These are phyloP conservation scores for Chromoteleia sp. DNA, from an alignment of 2,888 invertebrate genomes.

Conservation along the genomic window DNA sequence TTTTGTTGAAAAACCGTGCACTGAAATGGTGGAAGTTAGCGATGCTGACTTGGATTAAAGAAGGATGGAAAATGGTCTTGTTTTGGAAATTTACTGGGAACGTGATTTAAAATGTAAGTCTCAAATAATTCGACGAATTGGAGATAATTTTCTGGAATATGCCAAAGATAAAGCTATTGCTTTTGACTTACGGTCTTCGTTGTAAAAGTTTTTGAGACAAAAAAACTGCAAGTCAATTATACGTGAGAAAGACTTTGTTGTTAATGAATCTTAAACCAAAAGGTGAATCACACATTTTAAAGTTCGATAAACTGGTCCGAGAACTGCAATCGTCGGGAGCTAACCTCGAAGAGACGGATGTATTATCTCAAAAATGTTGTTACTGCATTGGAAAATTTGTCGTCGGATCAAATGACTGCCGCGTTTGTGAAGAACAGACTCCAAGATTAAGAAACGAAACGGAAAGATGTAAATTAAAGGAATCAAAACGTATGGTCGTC, in stretches of 20 bases:
- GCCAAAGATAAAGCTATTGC: constrained; percentile 72
- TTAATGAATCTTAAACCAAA: constrained; percentile 55
- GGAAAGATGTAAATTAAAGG: neutral
- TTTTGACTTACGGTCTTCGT: constrained; percentile 71
- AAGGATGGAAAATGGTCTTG: no score
- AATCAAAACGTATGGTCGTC: neutral
- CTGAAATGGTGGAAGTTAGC: constrained; percentile 23
- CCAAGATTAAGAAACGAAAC: constrained; percentile 42
- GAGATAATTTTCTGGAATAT: constrained; percentile 75
- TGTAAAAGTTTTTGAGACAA: constrained; percentile 71
- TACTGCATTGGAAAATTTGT: constrained; percentile 68
- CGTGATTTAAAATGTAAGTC: constrained; percentile 72
- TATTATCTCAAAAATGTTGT: constrained; percentile 73
- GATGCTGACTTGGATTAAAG: no score
- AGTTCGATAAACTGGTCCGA: constrained; percentile 67
- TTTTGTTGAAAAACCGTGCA: constrained; percentile 36
- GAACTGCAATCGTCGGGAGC: constrained; percentile 72
- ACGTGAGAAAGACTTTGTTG: constrained; percentile 71
- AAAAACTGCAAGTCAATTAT: constrained; percentile 75
- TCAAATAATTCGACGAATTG: constrained; percentile 72
- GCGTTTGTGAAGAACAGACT: constrained; percentile 50
- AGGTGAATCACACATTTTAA: constrained; percentile 32
- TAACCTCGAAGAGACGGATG: constrained; percentile 64
- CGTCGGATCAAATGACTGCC: constrained; percentile 19
- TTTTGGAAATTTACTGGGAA: no score